A percentile compares a stretch with the other conserved stretches of the same genome.
phyloP scores from a whole-genome alignment of 2,888 invertebrate species.

The Trissoscelio sp. region DNA sequence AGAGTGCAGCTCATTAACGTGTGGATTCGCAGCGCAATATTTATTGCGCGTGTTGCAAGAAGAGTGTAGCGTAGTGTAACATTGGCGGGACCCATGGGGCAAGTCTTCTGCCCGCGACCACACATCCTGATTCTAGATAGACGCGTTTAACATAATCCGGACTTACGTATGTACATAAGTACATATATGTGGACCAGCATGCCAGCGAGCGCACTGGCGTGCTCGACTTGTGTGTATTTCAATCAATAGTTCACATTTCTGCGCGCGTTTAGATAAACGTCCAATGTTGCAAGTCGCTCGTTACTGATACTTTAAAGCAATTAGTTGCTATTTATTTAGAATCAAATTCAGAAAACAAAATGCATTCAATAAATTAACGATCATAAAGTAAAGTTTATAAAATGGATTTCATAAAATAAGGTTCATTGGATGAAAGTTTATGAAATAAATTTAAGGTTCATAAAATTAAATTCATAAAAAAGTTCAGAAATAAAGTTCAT shows the following conservation, averaged over 20 bases:
- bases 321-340: too few species aligned
- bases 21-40: constrained; percentile 81
- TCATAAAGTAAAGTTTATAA: too few species aligned
- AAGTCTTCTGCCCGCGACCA: constrained; percentile 73
- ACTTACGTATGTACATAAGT: too few species aligned
- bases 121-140: constrained; percentile 79
- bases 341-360: too few species aligned
- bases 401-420: too few species aligned
- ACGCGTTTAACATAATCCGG: constrained; percentile 70
- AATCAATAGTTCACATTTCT: constrained; percentile 33
- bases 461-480: too few species aligned
- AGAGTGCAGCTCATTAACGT: constrained; percentile 79
- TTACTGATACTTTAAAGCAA: constrained; percentile 13
- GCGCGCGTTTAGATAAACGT: constrained; percentile 31
- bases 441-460: too few species aligned
- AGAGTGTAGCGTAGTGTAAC: constrained; percentile 48
- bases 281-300: constrained; percentile 16
- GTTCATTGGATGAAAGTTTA: too few species aligned
- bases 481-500: too few species aligned
- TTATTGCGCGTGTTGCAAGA: constrained; percentile 74
- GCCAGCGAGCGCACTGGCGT: constrained; percentile 12
- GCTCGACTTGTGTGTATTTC: constrained; percentile 16
- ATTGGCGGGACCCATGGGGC: constrained; percentile 27
- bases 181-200: too few species aligned
- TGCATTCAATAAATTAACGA: too few species aligned